Percentiles rank a stretch among this genome's conserved stretches.
phyloP scores from a whole-genome alignment of 2,888 invertebrate species.

The Tribolium freemani region DNA sequence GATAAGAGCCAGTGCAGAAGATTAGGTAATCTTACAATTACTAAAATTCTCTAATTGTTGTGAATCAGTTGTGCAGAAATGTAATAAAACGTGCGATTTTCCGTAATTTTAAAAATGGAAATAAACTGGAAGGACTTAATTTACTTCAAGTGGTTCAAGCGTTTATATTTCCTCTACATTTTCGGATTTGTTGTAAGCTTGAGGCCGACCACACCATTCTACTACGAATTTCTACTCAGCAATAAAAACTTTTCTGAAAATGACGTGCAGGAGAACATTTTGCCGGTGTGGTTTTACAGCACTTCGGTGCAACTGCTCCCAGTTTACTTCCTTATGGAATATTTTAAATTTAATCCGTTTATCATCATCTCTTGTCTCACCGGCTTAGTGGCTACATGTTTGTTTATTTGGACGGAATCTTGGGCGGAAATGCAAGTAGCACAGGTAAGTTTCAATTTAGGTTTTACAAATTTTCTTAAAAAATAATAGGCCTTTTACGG shows the following conservation, averaged over 20 bases:
- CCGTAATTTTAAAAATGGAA: constrained; percentile 10
- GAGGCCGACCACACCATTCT: constrained; percentile 8
- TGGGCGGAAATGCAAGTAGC: constrained; percentile 11
- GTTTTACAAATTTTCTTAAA: neutral
- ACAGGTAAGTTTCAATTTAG: constrained; percentile 12
- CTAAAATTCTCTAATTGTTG: neutral
- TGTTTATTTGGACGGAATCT: constrained; percentile 27
- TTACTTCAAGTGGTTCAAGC: constrained; percentile 30
- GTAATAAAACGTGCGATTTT: constrained; percentile 1
- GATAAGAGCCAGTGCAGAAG: constrained; percentile 12
- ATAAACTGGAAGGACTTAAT: constrained; percentile 22
- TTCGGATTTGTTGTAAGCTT: constrained; percentile 28
- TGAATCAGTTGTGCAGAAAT: neutral
- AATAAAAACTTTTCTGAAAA: constrained; percentile 11
- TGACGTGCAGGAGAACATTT: constrained; percentile 1
- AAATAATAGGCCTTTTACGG: constrained; percentile 22
- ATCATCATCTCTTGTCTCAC: constrained; percentile 1
- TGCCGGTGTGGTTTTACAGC: constrained; percentile 19
- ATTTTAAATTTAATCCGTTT: constrained; percentile 13
- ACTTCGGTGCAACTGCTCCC: constrained; percentile 5
- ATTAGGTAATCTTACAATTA: neutral
- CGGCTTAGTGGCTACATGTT: constrained; percentile 18
- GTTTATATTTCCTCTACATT: constrained; percentile 25
- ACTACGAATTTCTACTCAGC: constrained; percentile 21
- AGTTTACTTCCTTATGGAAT: constrained; percentile 16